A percentile compares a stretch with the other conserved stretches of the same genome.
These are phyloP conservation scores for Drosophila sturtevanti DNA, from an alignment of 1,140 invertebrate species.

Conservation along the genomic window DNA sequence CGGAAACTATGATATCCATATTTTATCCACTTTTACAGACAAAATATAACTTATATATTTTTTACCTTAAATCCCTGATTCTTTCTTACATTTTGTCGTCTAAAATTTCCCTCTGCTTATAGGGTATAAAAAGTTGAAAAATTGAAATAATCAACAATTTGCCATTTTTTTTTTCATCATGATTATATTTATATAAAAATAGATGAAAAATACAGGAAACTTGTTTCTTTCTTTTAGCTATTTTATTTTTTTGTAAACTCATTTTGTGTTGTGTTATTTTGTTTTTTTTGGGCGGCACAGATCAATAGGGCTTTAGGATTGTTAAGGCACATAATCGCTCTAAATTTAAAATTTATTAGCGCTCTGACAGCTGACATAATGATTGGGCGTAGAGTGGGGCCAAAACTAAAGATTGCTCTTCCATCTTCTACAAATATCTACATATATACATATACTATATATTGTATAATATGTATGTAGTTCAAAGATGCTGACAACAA, in stretches of 20 bases:
- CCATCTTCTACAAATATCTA: neutral
- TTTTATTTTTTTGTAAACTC: slow-evolving; percentile 12
- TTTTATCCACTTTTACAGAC: no score
- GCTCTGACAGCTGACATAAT: slow-evolving; percentile 57
- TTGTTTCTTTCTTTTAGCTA: slow-evolving; percentile 41
- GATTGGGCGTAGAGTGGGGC: neutral
- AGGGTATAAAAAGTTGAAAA: slow-evolving; percentile 39
- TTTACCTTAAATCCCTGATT: no score
- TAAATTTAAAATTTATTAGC: slow-evolving; percentile 75
- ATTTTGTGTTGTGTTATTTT: neutral
- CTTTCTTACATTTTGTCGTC: no score
- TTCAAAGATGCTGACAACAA: slow-evolving; percentile 81
- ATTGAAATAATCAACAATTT: neutral
- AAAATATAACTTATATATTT: no score
- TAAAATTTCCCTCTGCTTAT: slow-evolving; percentile 15
- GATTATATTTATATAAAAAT: slow-evolving; percentile 1
- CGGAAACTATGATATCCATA: no score
- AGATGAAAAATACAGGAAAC: slow-evolving; percentile 50
- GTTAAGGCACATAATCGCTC: slow-evolving; percentile 68
- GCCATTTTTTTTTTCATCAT: neutral
- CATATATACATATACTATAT: neutral
- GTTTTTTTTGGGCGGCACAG: slow-evolving; percentile 44
- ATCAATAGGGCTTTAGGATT: slow-evolving; percentile 60
- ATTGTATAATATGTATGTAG: slow-evolving; percentile 18
- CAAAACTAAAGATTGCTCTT: neutral